Evolutionary conservation across 35 echinoderm and acorn worm species (phyloP).

Genomic region (Heliocidaris erythrogramma): DNA sequence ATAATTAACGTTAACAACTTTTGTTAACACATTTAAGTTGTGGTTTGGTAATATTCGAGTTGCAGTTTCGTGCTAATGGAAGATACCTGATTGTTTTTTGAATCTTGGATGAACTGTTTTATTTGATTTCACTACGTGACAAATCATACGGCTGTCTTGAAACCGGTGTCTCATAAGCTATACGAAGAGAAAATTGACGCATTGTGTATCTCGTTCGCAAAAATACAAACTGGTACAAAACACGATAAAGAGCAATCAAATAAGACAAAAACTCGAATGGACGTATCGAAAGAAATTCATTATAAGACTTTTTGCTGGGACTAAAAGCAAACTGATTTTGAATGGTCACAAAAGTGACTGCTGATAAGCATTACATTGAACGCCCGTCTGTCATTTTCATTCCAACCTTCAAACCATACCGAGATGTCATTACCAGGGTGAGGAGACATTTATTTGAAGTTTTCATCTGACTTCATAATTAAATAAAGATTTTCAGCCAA

Average conservation of each 20-base stretch:
- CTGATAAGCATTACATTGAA: no score
- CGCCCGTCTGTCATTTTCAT: background rate
- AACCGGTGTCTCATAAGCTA: no score
- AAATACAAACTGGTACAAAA: no score
- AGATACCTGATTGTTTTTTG: background rate
- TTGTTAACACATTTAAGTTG: background rate
- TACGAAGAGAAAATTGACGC: no score
- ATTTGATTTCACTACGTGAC: background rate
- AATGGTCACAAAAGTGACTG: background rate
- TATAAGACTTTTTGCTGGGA: no score
- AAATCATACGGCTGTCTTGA: no score
- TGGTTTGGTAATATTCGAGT: background rate
- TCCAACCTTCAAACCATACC: background rate
- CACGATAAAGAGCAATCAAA: no score
- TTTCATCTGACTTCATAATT: no score
- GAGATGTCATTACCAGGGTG: background rate
- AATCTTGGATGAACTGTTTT: background rate
- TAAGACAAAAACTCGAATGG: no score
- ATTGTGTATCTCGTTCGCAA: no score
- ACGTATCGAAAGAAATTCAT: no score
- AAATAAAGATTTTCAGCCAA: background rate
- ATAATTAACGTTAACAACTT: background rate
- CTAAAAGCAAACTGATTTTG: no score
- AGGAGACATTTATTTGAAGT: background rate
- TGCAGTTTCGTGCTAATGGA: background rate